Base-by-base conservation (phyloP, 1,140 invertebrate species). In the Aplysia californica region DNA sequence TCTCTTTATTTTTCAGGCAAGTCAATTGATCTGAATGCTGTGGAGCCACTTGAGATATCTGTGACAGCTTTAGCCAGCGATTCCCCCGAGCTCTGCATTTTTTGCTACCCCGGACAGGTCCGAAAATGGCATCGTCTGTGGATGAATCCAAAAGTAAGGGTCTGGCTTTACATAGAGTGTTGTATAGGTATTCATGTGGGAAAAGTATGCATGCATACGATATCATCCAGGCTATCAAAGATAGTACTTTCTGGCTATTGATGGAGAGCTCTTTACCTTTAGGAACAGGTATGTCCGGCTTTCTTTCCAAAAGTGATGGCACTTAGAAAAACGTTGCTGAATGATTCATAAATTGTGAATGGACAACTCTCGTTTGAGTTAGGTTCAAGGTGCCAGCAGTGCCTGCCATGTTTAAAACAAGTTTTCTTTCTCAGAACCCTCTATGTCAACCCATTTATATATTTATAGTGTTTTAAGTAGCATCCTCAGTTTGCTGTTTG, bases 81-180 rank as follows among this genome's bases (percentile, higher is more conserved):
- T n/a, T n/a, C n/a, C n/a, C n/a, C n/a, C 29, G 61, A 65, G 35
- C 67, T 79, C 15, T 66, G 29, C 67, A 38, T 77, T 6, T 77
- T 74, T 58, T 80, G 79, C 44, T 65, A 77, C 59, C 50, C 50
- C 41, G 79, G 79, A 39, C 44, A 69, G 20, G 35, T 33, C 3
- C 50, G 39, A 38, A 39, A 59, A 26, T 64, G 41, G 44, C 58
- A 38, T 6, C 73, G 56, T n/a, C 21, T 80, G 41, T 80, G 79
- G 79, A 61, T 66, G n/a, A 73, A 77, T 38, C 69, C 79, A 1
- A 67, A 73, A 56, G 79, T 77, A 64, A 68, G 75, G 36, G 33
- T 0, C 23, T 36, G 3, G n/a, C 55, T 23, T 70, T 5, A 23
- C 20, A 41, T 41, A 20, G n/a, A 65, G 29, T 21, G 29, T 50